Percentiles rank a stretch among this genome's conserved stretches.
Conservation (phyloP, 2,797 vertebrate species). For the Brachyrhaphis roseni region DNA sequence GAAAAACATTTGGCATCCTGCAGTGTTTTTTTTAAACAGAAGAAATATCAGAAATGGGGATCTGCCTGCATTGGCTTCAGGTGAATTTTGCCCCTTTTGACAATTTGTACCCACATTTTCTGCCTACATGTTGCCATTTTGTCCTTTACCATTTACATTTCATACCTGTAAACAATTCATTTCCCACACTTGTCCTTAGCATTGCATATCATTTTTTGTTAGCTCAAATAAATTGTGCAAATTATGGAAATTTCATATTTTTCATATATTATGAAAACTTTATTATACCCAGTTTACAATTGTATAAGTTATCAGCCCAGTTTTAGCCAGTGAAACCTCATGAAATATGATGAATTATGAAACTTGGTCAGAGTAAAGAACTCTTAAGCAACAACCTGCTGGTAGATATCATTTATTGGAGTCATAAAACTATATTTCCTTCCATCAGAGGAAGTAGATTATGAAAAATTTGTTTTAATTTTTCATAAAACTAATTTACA, state of each 20-base stretch:
- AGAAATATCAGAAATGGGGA: slow-evolving; percentile 17
- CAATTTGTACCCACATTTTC: neutral
- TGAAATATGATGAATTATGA: neutral
- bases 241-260: neutral
- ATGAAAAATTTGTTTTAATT: neutral
- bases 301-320: neutral
- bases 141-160: neutral
- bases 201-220: neutral
- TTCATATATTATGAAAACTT: neutral
- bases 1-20: slow-evolving; percentile 31
- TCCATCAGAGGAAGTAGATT: neutral
- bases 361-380: neutral
- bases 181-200: neutral
- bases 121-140: neutral
- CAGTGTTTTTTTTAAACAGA: slow-evolving; percentile 32
- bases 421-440: neutral
- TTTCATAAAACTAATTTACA: too few relatives aligned
- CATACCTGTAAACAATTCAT: neutral
- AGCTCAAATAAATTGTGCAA: neutral
- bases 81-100: slow-evolving; percentile 11
- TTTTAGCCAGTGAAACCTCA: neutral
- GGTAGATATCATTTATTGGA: neutral
- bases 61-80: slow-evolving; percentile 33
- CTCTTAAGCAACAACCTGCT: neutral
- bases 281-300: neutral